These are phyloP conservation scores for Ferrisia virgata DNA, from an alignment of 2,888 invertebrate genomes.

Conservation along the genomic window DNA sequence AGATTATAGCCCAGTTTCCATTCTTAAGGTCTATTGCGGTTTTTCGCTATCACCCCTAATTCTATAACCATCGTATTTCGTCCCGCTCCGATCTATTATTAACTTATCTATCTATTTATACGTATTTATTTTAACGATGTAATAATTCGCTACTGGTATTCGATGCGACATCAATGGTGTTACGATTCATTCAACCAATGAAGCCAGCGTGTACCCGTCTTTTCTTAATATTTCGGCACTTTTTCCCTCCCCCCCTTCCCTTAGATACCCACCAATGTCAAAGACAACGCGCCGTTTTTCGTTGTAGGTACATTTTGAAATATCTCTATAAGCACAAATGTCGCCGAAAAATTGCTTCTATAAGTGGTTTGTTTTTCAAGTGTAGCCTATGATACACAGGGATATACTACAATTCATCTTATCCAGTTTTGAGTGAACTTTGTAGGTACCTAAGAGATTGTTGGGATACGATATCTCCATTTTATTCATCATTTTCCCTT, in stretches of 20 bases:
- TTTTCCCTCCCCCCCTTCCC: neutral
- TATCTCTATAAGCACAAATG: no score
- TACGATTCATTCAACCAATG: neutral
- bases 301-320: no score
- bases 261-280: no score
- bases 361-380: no score
- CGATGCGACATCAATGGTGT: neutral
- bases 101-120: conserved; percentile 23
- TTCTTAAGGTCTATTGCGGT: neutral
- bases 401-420: no score
- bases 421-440: no score
- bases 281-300: no score
- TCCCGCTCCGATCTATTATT: neutral
- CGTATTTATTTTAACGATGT: conserved; percentile 36
- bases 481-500: no score
- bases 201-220: neutral
- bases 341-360: no score
- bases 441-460: no score
- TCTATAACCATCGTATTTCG: neutral
- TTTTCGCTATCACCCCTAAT: neutral
- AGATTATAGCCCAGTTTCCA: neutral
- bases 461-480: no score
- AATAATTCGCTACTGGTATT: conserved; percentile 32
- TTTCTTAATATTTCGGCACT: neutral
- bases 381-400: no score